Evolutionary conservation across 2,113 vertebrate genomes (phyloP), one percentile per base, ranked within the genome.

Genomic region (Saimiri boliviensis): DNA sequence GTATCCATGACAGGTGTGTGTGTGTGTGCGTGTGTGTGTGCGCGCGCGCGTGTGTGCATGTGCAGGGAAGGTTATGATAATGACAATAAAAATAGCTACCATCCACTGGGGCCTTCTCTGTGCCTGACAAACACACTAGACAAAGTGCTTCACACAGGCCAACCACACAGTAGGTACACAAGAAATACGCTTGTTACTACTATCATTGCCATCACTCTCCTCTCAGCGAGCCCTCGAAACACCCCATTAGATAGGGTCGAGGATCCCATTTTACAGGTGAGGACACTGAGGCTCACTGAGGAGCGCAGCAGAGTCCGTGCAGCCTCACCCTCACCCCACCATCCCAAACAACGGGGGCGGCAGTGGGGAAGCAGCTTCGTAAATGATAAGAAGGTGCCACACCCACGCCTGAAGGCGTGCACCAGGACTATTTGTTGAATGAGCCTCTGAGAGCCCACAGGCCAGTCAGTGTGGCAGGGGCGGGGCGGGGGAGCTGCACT

Each of bases 261-360:
- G 45, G 73, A 16, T 8, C 91, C 93, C 92, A n/a, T 71, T 94
- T 83, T 27, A 95, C 77, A 91, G 77, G 95, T 79, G 79, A 79
- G 82, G 85, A 90, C 89, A 86, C 87, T 37, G 93, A 98, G 93
- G 82, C 73, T 68, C 66, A 0, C 3, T 0, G 23, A 82, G n/a
- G 27, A 27, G 40, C 77, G 86, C n/a, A 66, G 74, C 37, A 19
- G 35, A 49, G 73, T 40, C 93, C 40, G 3, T 5, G 13, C 1
- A 0, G 60, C 82, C n/a, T 92, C 60, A 1, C n/a, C 37, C 70
- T 84, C 37, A 8, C 49, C 47, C 49, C 30, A 19, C 71, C 21
- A 6, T 35, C 19, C 30, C 25, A 49, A 68, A 60, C 11, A 0
- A 21, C 2, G 0, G 17, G 17, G 40, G 49, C 2, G 4, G 74